These are phyloP conservation scores for Heliconius erato DNA, from an alignment of 2,888 invertebrate genomes.

Conservation along the genomic window DNA sequence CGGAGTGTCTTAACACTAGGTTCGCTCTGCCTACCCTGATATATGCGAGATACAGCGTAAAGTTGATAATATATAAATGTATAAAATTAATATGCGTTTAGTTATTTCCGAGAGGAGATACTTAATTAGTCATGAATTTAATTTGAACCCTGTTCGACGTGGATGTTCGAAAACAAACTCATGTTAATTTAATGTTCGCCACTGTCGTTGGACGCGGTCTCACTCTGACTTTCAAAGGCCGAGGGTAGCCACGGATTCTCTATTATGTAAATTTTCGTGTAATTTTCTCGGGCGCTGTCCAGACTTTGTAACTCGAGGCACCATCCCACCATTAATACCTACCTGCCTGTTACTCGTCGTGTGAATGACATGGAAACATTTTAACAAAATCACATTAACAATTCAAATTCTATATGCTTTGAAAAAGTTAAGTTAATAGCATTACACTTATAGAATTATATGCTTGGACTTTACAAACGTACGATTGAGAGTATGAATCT, in stretches of 20 bases:
- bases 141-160: constrained; percentile 61
- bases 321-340: constrained; percentile 68
- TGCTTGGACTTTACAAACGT: background rate
- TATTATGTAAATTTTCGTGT: constrained; percentile 85
- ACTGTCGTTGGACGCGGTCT: constrained; percentile 79
- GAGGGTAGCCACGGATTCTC: constrained; percentile 82
- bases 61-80: background rate
- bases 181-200: constrained; percentile 84
- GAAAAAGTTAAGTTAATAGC: background rate
- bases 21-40: too few species aligned
- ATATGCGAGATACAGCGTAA: too few species aligned
- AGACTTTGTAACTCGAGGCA: constrained; percentile 80
- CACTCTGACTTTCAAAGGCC: constrained; percentile 81
- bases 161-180: constrained; percentile 78
- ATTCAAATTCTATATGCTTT: background rate
- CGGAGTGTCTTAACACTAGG: too few species aligned
- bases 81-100: background rate
- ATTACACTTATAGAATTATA: background rate
- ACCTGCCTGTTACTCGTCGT: constrained; percentile 68
- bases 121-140: constrained; percentile 6
- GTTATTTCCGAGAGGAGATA: background rate
- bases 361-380: constrained; percentile 56
- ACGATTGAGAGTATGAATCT: background rate
- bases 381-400: constrained; percentile 43
- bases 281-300: constrained; percentile 80